Evolutionary conservation across 2,888 invertebrate species (phyloP), one percentile per base, ranked within the genome.

Genomic region (Latrodectus hesperus): DNA sequence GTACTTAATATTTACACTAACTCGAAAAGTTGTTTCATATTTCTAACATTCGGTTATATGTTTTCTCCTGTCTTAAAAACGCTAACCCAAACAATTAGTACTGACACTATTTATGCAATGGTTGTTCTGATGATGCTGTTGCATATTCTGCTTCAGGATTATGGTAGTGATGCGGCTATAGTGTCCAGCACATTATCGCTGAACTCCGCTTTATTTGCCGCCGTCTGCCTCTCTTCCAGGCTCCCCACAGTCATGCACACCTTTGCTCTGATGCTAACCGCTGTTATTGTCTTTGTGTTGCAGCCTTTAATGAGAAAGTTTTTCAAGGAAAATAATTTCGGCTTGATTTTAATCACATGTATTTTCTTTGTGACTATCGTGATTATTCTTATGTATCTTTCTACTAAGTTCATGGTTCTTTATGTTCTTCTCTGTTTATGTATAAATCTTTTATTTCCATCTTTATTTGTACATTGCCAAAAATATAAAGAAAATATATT

Each of bases 21-120:
- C 91, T 92, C 96, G 0, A 95, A 96, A 92, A 97, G 96, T 0
- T 94, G 96, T 0, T 91, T 96, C 60, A 95, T 97, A 11, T 98
- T 98, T 91, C 92, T 97, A 2, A 94, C 96, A 0, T 96, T 98
- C 91, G 97, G 98, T 1, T 97, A 96, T 91, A 94, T 97, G 80
- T 94, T 98, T 87, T 97, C 98, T 0, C 99, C 99, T 0, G 94
- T 99, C 22, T 93, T 98, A 55, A 97, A 98, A 92, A 99, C 98
- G 0, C 93, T 99, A 76, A 99, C 99, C 0, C 97, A 98, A 92
- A 98, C 98, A 0, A 96, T 99, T 3, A 98, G 98, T 91, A 99
- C 99, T 0, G 99, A 99, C 91, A 98, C 99, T 0, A 98, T 99
- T 91, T 98, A 98, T 91, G 97, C 98, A 1, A 97, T 96, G 94